Evolutionary conservation across 2,113 vertebrate species (phyloP).

Genomic region (Callionymus lyra): DNA sequence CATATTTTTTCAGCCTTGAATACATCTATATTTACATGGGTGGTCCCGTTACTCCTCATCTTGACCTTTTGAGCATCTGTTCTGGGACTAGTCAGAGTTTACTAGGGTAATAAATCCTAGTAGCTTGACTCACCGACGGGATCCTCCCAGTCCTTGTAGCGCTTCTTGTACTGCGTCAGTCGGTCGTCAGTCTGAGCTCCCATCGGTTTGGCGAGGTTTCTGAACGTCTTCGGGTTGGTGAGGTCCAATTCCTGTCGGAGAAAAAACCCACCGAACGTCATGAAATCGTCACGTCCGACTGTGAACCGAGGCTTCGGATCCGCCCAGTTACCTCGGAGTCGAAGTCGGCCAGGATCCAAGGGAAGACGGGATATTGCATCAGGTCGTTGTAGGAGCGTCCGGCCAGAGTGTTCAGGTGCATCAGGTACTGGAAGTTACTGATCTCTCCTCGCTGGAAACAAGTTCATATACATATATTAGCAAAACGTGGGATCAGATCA

Average conservation of each 20-base stretch:
- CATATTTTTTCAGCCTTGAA: too few relatives aligned
- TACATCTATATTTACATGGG: too few relatives aligned
- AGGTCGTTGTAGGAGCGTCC: constrained; percentile 97
- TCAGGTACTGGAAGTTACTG: constrained; percentile 98
- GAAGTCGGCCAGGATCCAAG: constrained; percentile 95
- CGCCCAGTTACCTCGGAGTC: constrained; percentile 78
- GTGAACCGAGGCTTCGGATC: rapidly evolving
- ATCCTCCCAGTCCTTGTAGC: constrained; percentile 97
- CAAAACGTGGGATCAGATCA: background rate
- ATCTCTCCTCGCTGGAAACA: constrained; percentile 86
- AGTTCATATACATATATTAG: background rate
- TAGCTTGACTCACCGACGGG: constrained; percentile 75
- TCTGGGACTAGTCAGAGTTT: background rate
- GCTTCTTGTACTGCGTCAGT: constrained; percentile 92
- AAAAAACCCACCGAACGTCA: constrained; percentile 1
- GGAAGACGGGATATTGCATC: constrained; percentile 98
- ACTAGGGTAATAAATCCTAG: too few relatives aligned
- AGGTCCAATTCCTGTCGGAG: constrained; percentile 86
- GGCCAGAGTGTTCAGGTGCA: constrained; percentile 96
- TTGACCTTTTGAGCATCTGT: background rate
- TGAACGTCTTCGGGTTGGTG: constrained; percentile 89
- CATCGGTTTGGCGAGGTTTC: constrained; percentile 94
- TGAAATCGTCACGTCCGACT: background rate
- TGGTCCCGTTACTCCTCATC: background rate
- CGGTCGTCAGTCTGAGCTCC: constrained; percentile 94